Evolutionary conservation across 2,113 vertebrate genomes (phyloP), one percentile per base, ranked within the genome.

Genomic region (Neotoma lepida): DNA sequence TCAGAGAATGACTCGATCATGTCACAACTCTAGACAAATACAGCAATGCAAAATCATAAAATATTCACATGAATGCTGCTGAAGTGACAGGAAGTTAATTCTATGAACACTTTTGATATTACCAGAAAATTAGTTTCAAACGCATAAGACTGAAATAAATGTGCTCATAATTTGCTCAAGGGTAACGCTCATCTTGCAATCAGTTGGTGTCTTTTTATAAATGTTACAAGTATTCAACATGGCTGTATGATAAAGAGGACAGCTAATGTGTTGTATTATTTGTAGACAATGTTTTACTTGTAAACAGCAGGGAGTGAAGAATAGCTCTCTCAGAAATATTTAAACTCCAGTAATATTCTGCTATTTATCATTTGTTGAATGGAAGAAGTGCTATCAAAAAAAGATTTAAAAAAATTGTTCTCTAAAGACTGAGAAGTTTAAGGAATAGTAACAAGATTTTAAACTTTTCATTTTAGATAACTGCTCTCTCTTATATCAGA

Each of bases 1-100:
- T 99, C 97, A 96, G 98, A 99, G 98, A 98, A 99, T 98, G 99
- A 98, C 99, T 99, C 98, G 98, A 99, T 99, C 98, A 98, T 99
- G 99, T 99, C 99, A 99, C 98, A 99, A 99, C 98, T 98, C 98
- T 98, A 99, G 99, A 99, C 99, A 99, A 99, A 99, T 98, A 99
- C 98, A 99, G 98, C 99, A 99, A 99, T 99, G 99, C 98, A 99
- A 99, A 98, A 99, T 99, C 98, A 99, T 99, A 98, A 99, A 99
- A 99, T 99, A 99, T 99, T 99, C 98, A 99, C 98, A 98, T 97
- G 97, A 98, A 98, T 98, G 98, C 98, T 98, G 98, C 98, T 98
- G 98, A 98, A 99, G 98, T 98, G 98, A 99, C 98, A 98, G 98
- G 98, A 99, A 99, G 98, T 98, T 98, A 98, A 99, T 98, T 99